Evolutionary conservation across 2,113 vertebrate species (phyloP).

Genomic region (Rissa tridactyla): DNA sequence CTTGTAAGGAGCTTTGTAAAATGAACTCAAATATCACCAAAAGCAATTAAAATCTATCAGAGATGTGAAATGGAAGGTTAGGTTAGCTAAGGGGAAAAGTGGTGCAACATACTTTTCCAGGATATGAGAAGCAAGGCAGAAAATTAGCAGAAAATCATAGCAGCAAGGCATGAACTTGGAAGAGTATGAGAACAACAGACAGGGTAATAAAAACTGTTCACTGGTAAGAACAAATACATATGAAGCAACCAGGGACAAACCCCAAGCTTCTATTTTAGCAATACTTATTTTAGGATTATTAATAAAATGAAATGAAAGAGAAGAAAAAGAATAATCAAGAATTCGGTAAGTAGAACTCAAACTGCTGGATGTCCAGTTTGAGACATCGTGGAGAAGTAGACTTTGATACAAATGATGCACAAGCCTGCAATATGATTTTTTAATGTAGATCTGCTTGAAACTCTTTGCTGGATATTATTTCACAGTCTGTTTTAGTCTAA

Average conservation of each 20-base stretch:
- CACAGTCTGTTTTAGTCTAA: neutral
- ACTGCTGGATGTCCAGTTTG: neutral
- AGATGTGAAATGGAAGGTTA: constrained; percentile 19
- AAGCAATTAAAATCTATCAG: constrained; percentile 52
- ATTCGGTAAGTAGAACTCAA: neutral
- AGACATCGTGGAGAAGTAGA: neutral
- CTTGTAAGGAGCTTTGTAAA: constrained; percentile 40
- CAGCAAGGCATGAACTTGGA: neutral
- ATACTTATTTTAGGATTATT: neutral
- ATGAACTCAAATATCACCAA: constrained; percentile 40
- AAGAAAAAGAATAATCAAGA: neutral
- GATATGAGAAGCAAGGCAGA: constrained; percentile 12
- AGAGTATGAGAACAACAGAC: neutral
- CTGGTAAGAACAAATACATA: neutral
- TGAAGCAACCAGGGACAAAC: neutral
- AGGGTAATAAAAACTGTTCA: neutral
- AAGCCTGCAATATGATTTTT: neutral
- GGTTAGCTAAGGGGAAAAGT: neutral
- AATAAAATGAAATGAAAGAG: neutral
- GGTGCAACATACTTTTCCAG: neutral
- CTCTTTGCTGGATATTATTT: neutral
- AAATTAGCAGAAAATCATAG: constrained; percentile 23
- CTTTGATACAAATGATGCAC: neutral
- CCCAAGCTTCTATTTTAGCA: neutral
- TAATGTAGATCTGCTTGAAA: neutral